phyloP scores from a whole-genome alignment of 1,140 invertebrate species.

The Ctenoplectra terminalis region DNA sequence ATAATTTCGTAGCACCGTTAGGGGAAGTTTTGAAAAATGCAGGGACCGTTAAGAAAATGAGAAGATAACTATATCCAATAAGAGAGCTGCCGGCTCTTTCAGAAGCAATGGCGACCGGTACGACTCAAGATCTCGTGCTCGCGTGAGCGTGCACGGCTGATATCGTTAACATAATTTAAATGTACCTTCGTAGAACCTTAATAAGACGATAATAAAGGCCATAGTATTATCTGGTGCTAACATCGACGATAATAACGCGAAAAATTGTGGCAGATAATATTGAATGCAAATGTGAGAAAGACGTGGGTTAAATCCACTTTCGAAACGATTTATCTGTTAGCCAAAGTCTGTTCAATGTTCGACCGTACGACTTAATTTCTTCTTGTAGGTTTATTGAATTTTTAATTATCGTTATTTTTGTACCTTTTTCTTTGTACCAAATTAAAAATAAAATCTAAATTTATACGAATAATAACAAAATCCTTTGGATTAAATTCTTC shows the following conservation, averaged over 20 bases:
- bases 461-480: too few species aligned
- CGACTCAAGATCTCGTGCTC: neutral
- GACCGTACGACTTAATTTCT: neutral
- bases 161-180: conserved; percentile 46
- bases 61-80: conserved; percentile 46
- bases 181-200: conserved; percentile 2
- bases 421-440: too few species aligned
- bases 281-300: conserved; percentile 4
- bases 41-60: conserved; percentile 45
- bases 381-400: too few species aligned
- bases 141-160: neutral
- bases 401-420: too few species aligned
- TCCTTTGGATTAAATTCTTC: too few species aligned
- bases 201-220: conserved; percentile 41
- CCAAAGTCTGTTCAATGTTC: neutral
- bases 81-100: neutral
- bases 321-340: neutral
- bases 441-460: too few species aligned
- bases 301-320: neutral
- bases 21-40: conserved; percentile 41
- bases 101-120: too few species aligned
- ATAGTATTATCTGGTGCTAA: conserved; percentile 14
- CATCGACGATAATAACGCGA: conserved; percentile 36
- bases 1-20: conserved; percentile 25
- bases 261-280: conserved; percentile 10